Base-by-base conservation (phyloP, 1,140 invertebrate genomes). In the Drosophila arizonae region DNA sequence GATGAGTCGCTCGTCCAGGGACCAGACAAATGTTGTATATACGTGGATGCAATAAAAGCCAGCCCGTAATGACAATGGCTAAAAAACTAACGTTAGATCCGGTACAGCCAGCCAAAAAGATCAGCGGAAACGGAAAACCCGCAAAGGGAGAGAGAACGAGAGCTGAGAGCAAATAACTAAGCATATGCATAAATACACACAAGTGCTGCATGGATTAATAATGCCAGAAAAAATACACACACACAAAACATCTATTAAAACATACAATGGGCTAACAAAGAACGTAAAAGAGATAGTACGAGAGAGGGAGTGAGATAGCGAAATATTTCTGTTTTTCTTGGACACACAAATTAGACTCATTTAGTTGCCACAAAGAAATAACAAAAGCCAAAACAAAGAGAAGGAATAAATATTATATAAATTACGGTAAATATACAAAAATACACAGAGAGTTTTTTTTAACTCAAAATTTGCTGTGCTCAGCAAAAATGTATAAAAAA, bases 1-100 rank as follows among this genome's bases (percentile, higher is more conserved):
- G 52, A 50, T 50, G 56, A 61, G 26, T 43, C 26, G 45, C 13
- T 11, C 17, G 26, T 15, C 24, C 11, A 21, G 30, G 41, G 57
- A 70, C 78, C 72, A 66, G 52, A 15, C 43, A 60, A 66, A 72
- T 58, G 55, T 39, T 39, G 36, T 39, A 11, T 11, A 8, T 39
- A 39, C 33, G 11, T 11, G 11, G 21, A 24, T 13, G 26, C 36
- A 50, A 51, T 33, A 11, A 21, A 48, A 15, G 51, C 41, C 56
- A 54, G 33, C n/a, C 50, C 30, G 30, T 68, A 68, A 72, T 61
- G 50, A 68, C 55, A 72, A 72, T 61, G 24, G 70, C 70, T 41
- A 61, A 68, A 55, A 68, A 72, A 72, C 26, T 28, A 48, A 48
- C 26, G 51, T 39, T 28, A 52, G 61, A 39, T 39, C 36, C 36